Evolutionary conservation across 2,797 vertebrate species (phyloP).

Genomic region (Phoeniculus purpureus): DNA sequence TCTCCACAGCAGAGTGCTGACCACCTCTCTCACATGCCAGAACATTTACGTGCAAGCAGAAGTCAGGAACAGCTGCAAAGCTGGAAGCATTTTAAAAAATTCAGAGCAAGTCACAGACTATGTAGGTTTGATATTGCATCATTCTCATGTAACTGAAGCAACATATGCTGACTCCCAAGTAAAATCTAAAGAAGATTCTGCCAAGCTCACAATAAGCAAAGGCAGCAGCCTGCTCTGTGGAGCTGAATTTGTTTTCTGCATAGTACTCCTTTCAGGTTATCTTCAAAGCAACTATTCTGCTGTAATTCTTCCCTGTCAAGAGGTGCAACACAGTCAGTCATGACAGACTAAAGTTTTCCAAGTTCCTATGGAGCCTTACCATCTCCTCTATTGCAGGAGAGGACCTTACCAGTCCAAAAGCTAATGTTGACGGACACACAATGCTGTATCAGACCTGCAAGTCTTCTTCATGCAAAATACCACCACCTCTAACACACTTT

Average conservation of each 20-base stretch:
- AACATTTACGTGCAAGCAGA: background rate
- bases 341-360: background rate
- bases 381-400: background rate
- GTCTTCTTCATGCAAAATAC: background rate
- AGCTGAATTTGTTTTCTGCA: background rate
- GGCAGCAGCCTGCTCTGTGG: background rate
- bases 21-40: background rate
- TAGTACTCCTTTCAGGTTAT: background rate
- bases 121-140: background rate
- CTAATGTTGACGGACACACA: rapidly evolving
- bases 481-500: background rate
- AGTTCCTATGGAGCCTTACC: background rate
- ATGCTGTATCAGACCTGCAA: rapidly evolving
- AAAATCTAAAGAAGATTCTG: background rate
- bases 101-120: background rate
- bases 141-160: background rate
- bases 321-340: background rate
- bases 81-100: background rate
- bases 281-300: background rate
- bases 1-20: background rate
- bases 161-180: background rate
- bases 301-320: background rate
- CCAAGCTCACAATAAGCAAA: background rate
- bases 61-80: background rate
- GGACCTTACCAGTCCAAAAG: background rate